Evolutionary conservation across 2,797 vertebrate genomes (phyloP).

Genomic region (Rhyacichthys aspro): DNA sequence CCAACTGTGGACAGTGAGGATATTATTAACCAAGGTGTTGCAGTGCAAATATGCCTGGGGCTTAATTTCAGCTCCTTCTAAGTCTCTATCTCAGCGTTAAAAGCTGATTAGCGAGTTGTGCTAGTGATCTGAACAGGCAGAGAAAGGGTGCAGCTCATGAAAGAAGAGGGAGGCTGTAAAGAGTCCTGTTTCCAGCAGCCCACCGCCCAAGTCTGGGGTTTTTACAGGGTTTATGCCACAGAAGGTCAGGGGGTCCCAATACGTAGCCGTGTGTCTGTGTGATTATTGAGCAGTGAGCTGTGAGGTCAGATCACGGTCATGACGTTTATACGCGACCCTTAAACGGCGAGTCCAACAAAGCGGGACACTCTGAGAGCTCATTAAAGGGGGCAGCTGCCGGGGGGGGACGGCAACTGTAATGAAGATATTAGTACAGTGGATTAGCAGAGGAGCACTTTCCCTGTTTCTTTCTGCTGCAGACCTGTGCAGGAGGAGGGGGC

Average conservation of each 20-base stretch:
- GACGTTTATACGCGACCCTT: constrained; percentile 51
- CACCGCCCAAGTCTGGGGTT: constrained; percentile 36
- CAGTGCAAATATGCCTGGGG: constrained; percentile 28
- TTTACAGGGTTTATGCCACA: constrained; percentile 52
- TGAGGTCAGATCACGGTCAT: constrained; percentile 65
- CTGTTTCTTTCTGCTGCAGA: constrained; percentile 57
- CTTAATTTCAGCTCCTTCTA: constrained; percentile 30
- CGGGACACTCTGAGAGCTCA: constrained; percentile 33
- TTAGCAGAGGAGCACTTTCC: constrained; percentile 42
- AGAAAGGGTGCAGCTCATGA: constrained; percentile 45
- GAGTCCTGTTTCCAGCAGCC: constrained; percentile 50
- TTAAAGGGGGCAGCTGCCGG: constrained; percentile 60
- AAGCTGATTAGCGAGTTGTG: constrained; percentile 38
- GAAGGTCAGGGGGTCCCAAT: constrained; percentile 44
- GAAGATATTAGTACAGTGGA: constrained; percentile 10
- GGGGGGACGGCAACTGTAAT: constrained; percentile 19
- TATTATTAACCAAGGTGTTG: constrained; percentile 44
- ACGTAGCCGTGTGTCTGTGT: constrained; percentile 40
- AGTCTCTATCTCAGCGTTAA: constrained; percentile 31
- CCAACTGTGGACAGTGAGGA: constrained; percentile 40
- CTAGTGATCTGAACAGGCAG: constrained; percentile 33
- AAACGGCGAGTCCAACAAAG: constrained; percentile 49
- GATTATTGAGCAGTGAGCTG: constrained; percentile 32
- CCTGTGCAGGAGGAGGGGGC: constrained; percentile 24
- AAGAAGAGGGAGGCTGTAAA: constrained; percentile 54